Percentiles rank a stretch among this genome's conserved stretches.
These are phyloP conservation scores for Synergus laeviventris DNA, from an alignment of 2,888 invertebrate genomes.

Conservation along the genomic window DNA sequence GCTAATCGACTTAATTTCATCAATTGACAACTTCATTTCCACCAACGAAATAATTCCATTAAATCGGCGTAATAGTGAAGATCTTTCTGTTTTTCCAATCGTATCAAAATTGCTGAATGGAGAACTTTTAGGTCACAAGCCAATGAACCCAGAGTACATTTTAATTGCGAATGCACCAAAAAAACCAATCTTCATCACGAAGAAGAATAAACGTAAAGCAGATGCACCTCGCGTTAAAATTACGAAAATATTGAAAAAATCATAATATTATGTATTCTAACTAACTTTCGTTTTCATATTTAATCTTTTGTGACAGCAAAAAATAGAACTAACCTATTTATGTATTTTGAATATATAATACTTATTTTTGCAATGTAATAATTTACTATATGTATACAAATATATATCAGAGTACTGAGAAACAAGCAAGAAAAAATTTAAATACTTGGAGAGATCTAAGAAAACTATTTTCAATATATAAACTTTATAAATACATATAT, in stretches of 20 bases:
- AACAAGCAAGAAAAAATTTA: conserved; percentile 8
- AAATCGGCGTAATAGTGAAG: conserved; percentile 42
- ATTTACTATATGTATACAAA: conserved; percentile 60
- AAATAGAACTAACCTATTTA: conserved; percentile 52
- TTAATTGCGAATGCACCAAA: conserved; percentile 59
- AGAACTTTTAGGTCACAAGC: conserved; percentile 62
- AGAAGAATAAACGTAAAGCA: conserved; percentile 59
- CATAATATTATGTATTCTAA: background rate
- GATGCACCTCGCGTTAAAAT: conserved; percentile 41
- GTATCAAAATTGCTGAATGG: conserved; percentile 64
- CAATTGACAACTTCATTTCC: conserved; percentile 59
- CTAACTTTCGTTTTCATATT: background rate
- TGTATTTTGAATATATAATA: conserved; percentile 53
- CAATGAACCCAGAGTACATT: conserved; percentile 57
- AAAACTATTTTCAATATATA: background rate
- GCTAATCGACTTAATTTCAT: conserved; percentile 59
- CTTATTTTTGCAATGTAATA: conserved; percentile 53
- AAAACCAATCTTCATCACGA: conserved; percentile 67
- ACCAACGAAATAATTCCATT: conserved; percentile 55
- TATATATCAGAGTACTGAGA: conserved; percentile 41
- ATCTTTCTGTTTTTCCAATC: conserved; percentile 56
- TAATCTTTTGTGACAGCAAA: conserved; percentile 13
- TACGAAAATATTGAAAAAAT: background rate
- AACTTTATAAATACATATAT: background rate
- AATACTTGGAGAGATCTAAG: background rate